Conservation (phyloP, 2,888 invertebrate genomes). For the Trachelus troglodyta region DNA sequence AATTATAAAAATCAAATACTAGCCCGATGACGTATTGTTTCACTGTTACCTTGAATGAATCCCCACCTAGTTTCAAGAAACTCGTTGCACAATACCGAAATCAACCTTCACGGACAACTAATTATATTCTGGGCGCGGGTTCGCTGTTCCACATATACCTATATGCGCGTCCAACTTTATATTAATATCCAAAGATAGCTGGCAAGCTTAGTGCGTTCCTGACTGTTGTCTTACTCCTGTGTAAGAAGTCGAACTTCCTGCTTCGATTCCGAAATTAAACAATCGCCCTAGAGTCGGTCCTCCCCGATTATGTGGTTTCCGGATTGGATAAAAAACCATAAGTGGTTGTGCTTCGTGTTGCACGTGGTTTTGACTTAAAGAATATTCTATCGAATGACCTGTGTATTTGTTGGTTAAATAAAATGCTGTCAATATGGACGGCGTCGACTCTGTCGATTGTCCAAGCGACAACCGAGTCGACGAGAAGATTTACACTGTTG, state of each 20-base stretch:
- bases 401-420: constrained; percentile 1
- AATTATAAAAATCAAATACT: not conserved
- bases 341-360: not conserved
- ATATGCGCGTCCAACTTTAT: constrained; percentile 49
- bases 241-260: not conserved
- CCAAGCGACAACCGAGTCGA: constrained; percentile 37
- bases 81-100: constrained; percentile 26
- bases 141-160: constrained; percentile 25
- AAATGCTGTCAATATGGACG: constrained; percentile 55
- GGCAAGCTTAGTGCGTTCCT: constrained; percentile 52
- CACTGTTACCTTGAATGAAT: not conserved
- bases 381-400: not conserved
- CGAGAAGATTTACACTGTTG: constrained; percentile 27
- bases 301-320: not conserved
- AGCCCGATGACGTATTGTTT: not conserved
- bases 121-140: constrained; percentile 52
- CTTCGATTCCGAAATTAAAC: not conserved
- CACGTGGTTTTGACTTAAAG: not conserved
- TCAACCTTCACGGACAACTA: constrained; percentile 57
- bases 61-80: not conserved
- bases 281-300: not conserved
- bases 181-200: constrained; percentile 59
- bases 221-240: constrained; percentile 32
- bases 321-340: not conserved
- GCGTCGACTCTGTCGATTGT: constrained; percentile 53